These are phyloP conservation scores for Sebastes vulpes DNA, from an alignment of 2,797 vertebrate species.

Conservation along the genomic window DNA sequence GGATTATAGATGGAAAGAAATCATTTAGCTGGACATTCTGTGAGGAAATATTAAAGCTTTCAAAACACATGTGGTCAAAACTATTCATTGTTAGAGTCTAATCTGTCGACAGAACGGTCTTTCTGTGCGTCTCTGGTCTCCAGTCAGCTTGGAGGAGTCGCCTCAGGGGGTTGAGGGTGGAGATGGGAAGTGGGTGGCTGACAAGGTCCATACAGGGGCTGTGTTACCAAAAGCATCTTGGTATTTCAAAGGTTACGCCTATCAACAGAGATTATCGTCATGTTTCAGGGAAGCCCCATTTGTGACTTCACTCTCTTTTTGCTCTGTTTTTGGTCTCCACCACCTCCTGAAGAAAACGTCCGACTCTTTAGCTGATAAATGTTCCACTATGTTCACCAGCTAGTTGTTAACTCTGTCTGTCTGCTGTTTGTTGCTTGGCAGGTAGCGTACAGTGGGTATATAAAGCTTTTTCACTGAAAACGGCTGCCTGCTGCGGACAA, in stretches of 20 bases:
- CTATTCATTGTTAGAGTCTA: not conserved
- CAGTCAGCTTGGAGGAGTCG: constrained; percentile 69
- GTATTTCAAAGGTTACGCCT: constrained; percentile 17
- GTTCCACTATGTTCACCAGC: not conserved
- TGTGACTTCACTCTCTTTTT: constrained; percentile 15
- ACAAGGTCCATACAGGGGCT: constrained; percentile 65
- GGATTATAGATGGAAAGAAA: constrained; percentile 6
- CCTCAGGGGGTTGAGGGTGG: constrained; percentile 41
- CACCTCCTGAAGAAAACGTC: not conserved
- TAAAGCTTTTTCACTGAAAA: not conserved
- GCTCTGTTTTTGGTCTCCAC: constrained; percentile 8
- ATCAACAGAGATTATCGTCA: constrained; percentile 4
- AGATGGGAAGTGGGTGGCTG: constrained; percentile 54
- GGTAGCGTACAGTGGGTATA: not conserved
- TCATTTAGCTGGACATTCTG: constrained; percentile 37
- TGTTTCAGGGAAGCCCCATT: constrained; percentile 15
- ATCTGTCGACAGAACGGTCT: constrained; percentile 41
- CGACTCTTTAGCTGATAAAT: not conserved
- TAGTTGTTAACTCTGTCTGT: not conserved
- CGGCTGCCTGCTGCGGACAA: not conserved
- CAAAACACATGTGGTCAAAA: constrained; percentile 41
- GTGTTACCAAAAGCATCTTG: constrained; percentile 65
- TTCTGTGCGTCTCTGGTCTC: constrained; percentile 67
- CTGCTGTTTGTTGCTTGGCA: not conserved
- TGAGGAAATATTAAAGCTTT: constrained; percentile 57